Evolutionary conservation across 2,888 invertebrate species (phyloP).

Genomic region (Tinea trinotella): DNA sequence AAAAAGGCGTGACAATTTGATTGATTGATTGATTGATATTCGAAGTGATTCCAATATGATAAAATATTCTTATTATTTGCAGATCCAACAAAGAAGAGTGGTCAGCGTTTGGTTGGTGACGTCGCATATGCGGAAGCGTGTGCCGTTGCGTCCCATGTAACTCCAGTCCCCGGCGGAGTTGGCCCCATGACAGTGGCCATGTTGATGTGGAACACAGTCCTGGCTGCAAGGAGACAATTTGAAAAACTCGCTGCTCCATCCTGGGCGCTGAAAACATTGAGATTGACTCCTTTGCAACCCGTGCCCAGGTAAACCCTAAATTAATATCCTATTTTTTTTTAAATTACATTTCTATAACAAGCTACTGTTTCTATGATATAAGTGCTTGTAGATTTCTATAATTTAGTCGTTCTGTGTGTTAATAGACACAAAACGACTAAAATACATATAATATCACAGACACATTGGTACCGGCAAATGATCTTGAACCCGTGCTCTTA

Average conservation of each 20-base stretch:
- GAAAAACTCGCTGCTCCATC: slow-evolving; percentile 67
- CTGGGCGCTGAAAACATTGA: slow-evolving; percentile 82
- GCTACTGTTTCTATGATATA: too few relatives aligned
- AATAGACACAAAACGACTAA: too few relatives aligned
- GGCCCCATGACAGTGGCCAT: slow-evolving; percentile 99
- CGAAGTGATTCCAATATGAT: too few relatives aligned
- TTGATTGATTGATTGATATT: too few relatives aligned
- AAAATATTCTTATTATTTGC: slow-evolving; percentile 17
- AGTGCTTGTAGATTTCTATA: too few relatives aligned
- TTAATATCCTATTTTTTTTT: too few relatives aligned
- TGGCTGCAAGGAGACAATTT: slow-evolving; percentile 80
- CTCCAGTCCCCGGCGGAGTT: slow-evolving; percentile 97
- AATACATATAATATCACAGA: too few relatives aligned
- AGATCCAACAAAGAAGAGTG: slow-evolving; percentile 85
- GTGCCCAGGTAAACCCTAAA: slow-evolving; percentile 81
- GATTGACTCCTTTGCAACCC: slow-evolving; percentile 76
- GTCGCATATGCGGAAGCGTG: slow-evolving; percentile 88
- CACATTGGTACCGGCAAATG: too few relatives aligned
- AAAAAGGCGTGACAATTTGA: too few relatives aligned
- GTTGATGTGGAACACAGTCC: slow-evolving; percentile 95
- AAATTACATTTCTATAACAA: too few relatives aligned
- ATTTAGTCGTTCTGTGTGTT: not conserved
- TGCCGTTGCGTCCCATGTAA: slow-evolving; percentile 88
- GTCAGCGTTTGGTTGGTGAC: slow-evolving; percentile 94
- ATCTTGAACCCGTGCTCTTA: too few relatives aligned